Evolutionary conservation across 2,113 vertebrate species (phyloP), one percentile per base, ranked within the genome.

Genomic region (Brachypodius melanocephalos): DNA sequence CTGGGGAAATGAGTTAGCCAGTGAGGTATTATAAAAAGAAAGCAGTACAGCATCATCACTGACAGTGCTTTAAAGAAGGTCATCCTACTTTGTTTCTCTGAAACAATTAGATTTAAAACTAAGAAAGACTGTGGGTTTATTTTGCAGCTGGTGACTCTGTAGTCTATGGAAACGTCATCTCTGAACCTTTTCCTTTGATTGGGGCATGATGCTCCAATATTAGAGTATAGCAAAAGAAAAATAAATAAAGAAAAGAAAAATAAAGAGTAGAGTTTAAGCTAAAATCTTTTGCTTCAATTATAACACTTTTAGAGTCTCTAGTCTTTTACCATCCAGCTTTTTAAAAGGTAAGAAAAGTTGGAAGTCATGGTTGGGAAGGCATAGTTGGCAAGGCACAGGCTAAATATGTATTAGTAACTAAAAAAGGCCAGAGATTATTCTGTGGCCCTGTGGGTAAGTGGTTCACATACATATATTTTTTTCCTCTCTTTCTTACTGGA

Each of bases 11-110:
- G 54, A 91, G 10, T n/a, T 82, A 89, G 17, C 62, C 66, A 61
- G 58, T 48, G 80, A 92, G 11, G 17, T 36, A 55, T 85, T 84
- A 87, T 40, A 45, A 59, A 81, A 78, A 76, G 28, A 68, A 59
- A 95, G 42, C 28, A 88, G 16, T 79, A 65, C 0, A 0, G 17
- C 26, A 63, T 72, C 52, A 75, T 72, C 69, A 40, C 28, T 65
- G n/a, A 36, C 36, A 77, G 26, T 57, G 28, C 31, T 75, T 90
- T 38, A 76, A 88, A 74, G n/a, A 83, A 87, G 48, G 63, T 76
- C 58, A 88, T 72, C 36, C 40, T 79, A 29, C 21, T 85, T 94
- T 91, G 40, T 54, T 91, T 88, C 82, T 79, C 38, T 85, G 46
- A 85, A 90, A 73, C 9, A 71, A 82, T 72, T 95, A 79, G 28